phyloP scores from a whole-genome alignment of 2,888 invertebrate genomes.

The Acleris laterana region DNA sequence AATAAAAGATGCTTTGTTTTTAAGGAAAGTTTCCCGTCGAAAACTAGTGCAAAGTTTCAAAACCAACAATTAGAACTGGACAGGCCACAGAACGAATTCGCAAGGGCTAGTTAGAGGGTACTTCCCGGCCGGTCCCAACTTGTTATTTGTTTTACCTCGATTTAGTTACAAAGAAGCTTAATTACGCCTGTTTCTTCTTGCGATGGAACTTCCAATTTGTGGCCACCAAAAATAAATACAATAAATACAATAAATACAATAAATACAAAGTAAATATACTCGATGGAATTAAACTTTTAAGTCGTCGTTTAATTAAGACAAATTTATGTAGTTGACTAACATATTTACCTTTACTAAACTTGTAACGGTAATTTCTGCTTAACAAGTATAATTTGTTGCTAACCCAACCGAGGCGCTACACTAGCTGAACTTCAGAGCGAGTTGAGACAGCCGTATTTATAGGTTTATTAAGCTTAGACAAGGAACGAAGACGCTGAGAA shows the following conservation, averaged over 20 bases:
- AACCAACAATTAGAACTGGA: constrained; percentile 21
- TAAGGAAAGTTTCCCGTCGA: constrained; percentile 3
- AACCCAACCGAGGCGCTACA: constrained; percentile 16
- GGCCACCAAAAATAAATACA: constrained; percentile 8
- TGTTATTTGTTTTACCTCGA: constrained; percentile 30
- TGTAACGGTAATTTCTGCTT: constrained; percentile 9
- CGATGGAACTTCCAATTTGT: constrained; percentile 4
- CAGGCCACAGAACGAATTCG: constrained; percentile 7
- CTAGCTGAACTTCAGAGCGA: constrained; percentile 20
- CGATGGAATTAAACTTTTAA: neutral
- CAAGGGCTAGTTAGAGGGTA: constrained; percentile 5
- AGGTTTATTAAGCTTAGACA: constrained; percentile 30
- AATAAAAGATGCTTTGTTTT: constrained; percentile 15
- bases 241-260: no score
- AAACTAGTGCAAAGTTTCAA: constrained; percentile 27
- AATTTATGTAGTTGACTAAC: neutral
- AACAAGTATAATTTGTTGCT: constrained; percentile 25
- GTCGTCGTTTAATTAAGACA: no score
- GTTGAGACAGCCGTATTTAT: constrained; percentile 35
- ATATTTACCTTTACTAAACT: constrained; percentile 1
- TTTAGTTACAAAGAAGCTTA: constrained; percentile 28
- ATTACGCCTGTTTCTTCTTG: constrained; percentile 18
- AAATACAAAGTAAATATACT: neutral
- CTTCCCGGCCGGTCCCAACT: neutral
- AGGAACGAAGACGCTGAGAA: constrained; percentile 15